phyloP scores from a whole-genome alignment of 2,888 invertebrate genomes.

The Bembecia ichneumoniformis region DNA sequence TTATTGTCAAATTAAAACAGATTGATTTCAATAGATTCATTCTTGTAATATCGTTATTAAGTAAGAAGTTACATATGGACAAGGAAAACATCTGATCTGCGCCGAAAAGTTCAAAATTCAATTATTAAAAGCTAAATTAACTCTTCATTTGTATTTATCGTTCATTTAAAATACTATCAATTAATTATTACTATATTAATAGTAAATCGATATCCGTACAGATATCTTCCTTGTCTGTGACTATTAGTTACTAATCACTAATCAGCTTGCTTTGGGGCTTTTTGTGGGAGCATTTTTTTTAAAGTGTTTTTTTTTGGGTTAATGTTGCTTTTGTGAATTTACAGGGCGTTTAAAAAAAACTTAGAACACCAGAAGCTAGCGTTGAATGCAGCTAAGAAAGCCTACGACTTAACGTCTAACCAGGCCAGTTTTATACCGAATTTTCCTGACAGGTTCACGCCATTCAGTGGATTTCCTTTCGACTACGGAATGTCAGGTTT shows the following conservation, averaged over 20 bases:
- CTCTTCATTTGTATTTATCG: no score
- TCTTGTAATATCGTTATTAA: no score
- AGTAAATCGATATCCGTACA: no score
- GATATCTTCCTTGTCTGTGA: no score
- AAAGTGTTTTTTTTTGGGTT: constrained; percentile 1
- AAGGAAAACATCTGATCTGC: no score
- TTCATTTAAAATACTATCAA: no score
- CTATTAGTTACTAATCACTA: neutral
- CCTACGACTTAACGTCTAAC: constrained; percentile 51
- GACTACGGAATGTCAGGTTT: constrained; percentile 11
- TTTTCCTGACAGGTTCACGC: constrained; percentile 43
- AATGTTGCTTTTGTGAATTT: constrained; percentile 21
- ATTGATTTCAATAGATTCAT: no score
- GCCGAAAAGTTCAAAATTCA: no score
- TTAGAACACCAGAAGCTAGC: constrained; percentile 45
- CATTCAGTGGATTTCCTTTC: constrained; percentile 18
- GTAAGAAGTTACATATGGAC: no score
- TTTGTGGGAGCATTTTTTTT: neutral
- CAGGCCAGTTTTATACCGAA: constrained; percentile 35
- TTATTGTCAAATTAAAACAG: no score
- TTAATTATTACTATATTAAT: no score
- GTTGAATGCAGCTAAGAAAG: constrained; percentile 48
- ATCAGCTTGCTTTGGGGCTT: neutral
- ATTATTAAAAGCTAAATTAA: no score
- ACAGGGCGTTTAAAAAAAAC: constrained; percentile 48